Conservation (phyloP, 2,888 invertebrate species). For the Perithous albicinctus region DNA sequence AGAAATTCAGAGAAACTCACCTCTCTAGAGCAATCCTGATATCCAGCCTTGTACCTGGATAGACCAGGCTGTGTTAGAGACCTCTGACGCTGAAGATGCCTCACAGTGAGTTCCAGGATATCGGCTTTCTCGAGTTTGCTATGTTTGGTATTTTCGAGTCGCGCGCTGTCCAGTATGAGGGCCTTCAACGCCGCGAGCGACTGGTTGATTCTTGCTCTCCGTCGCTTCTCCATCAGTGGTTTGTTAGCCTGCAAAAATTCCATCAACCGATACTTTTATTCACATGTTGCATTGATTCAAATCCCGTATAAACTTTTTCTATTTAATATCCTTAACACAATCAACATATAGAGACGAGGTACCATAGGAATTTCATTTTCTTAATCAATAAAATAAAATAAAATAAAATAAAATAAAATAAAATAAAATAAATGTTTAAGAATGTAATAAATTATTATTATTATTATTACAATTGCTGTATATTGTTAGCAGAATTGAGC, state of each 20-base stretch:
- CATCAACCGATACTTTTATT: constrained; percentile 53
- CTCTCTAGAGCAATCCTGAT: constrained; percentile 89
- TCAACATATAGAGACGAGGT: too few relatives aligned
- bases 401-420: too few relatives aligned
- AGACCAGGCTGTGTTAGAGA: constrained; percentile 88
- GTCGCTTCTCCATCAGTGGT: constrained; percentile 92
- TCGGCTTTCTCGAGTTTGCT: constrained; percentile 95
- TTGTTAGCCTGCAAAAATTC: constrained; percentile 88
- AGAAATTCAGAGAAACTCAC: constrained; percentile 81
- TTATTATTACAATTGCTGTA: too few relatives aligned
- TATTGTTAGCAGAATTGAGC: too few relatives aligned
- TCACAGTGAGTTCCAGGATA: constrained; percentile 93
- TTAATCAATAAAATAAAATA: too few relatives aligned
- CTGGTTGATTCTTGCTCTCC: constrained; percentile 91
- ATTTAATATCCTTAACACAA: not conserved
- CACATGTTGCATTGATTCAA: constrained; percentile 39
- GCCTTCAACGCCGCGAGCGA: constrained; percentile 90
- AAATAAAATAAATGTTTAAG: too few relatives aligned
- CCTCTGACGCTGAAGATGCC: constrained; percentile 91
- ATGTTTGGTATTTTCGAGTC: constrained; percentile 90
- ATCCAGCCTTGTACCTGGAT: constrained; percentile 89
- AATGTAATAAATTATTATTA: too few relatives aligned
- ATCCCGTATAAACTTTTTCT: constrained; percentile 1
- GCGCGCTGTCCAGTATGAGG: constrained; percentile 90
- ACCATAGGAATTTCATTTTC: too few relatives aligned